Conservation (phyloP, 2,797 vertebrate species). For the Numenius phaeopus region DNA sequence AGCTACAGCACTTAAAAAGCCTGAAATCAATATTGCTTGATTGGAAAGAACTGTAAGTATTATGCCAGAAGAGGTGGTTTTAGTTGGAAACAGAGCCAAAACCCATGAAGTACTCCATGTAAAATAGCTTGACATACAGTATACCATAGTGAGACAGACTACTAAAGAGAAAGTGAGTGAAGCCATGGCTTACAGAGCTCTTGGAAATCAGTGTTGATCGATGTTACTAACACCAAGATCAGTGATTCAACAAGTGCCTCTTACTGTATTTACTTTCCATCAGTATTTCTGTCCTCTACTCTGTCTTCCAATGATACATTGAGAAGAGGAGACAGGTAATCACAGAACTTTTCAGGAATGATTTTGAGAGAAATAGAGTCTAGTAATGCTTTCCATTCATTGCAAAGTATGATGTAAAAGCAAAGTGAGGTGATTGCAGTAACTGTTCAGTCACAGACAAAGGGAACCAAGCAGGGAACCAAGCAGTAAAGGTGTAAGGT, state of each 20-base stretch:
- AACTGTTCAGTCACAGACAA: not conserved
- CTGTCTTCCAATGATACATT: not conserved
- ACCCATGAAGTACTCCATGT: not conserved
- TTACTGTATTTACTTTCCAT: not conserved
- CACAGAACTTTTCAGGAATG: not conserved
- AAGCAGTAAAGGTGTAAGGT: not conserved
- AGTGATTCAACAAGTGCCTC: not conserved
- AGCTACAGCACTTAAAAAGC: not conserved
- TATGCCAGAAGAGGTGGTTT: slow-evolving; percentile 9
- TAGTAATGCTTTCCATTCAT: not conserved
- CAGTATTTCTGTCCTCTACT: not conserved
- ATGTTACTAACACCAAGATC: not conserved
- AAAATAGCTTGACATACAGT: slow-evolving; percentile 26
- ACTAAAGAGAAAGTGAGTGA: not conserved
- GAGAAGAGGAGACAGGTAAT: slow-evolving; percentile 16
- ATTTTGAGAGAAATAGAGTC: slow-evolving; percentile 28
- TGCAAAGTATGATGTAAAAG: not conserved
- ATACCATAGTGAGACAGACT: not conserved
- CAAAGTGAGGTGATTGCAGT: not conserved
- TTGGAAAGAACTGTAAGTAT: slow-evolving; percentile 9
- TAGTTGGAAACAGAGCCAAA: slow-evolving; percentile 35
- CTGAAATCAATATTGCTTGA: slow-evolving; percentile 50
- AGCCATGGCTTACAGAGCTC: not conserved
- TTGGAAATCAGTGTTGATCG: not conserved
- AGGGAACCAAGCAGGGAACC: not conserved